These are phyloP conservation scores for Gnathonemus echidnorhynchus DNA, from an alignment of 2,113 vertebrate genomes.

Conservation along the genomic window DNA sequence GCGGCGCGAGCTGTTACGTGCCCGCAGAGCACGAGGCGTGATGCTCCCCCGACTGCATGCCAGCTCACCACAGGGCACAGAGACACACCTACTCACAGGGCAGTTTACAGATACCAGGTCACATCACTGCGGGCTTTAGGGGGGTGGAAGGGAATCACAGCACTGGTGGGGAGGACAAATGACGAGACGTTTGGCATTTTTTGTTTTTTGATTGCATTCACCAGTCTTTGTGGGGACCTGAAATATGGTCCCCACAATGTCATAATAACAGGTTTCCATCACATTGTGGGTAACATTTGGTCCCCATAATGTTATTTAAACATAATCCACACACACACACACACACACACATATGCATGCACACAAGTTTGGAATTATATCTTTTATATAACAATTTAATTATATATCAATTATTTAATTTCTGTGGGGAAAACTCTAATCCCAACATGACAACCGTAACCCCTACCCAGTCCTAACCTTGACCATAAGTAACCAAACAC, in stretches of 20 bases:
- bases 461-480: neutral
- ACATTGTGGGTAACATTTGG: no score
- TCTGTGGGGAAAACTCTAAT: neutral
- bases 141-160: neutral
- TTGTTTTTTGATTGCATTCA: no score
- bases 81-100: neutral
- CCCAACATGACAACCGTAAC: neutral
- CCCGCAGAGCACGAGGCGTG: neutral
- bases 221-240: no score
- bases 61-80: neutral
- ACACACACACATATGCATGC: neutral
- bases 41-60: neutral
- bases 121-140: neutral
- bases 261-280: no score
- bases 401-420: neutral
- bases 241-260: no score
- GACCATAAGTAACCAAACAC: no score
- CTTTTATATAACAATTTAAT: no score
- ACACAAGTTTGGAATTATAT: no score
- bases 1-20: neutral
- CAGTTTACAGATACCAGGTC: neutral
- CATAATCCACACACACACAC: neutral
- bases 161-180: neutral
- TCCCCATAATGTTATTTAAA: no score
- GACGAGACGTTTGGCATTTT: no score